Evolutionary conservation across 2,888 invertebrate species (phyloP).

Genomic region (Idaea aversata): DNA sequence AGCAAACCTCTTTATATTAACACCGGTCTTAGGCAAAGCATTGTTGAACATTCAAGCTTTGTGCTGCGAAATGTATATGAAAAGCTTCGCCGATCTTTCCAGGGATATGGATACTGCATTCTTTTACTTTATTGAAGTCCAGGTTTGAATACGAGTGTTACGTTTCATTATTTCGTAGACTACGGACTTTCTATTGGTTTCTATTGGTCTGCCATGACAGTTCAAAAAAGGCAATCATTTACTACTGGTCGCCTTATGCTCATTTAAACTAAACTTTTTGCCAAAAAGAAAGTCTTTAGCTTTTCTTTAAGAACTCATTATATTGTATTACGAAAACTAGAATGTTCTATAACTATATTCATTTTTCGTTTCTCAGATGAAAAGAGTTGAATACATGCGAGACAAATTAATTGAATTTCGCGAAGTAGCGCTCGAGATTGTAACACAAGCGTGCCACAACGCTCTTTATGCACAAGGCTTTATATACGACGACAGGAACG

Average conservation of each 20-base stretch:
- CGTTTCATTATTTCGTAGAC: too few species aligned
- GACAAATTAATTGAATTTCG: conserved; percentile 60
- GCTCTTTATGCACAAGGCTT: conserved; percentile 89
- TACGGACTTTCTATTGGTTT: too few species aligned
- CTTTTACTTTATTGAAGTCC: conserved; percentile 86
- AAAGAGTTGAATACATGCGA: conserved; percentile 58
- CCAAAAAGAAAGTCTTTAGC: too few species aligned
- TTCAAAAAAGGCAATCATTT: too few species aligned
- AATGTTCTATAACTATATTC: conserved; percentile 5
- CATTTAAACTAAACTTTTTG: too few species aligned
- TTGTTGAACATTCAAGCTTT: conserved; percentile 85
- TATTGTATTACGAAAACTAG: neutral
- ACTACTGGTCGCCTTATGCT: too few species aligned
- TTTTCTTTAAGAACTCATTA: too few species aligned
- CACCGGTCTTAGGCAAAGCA: conserved; percentile 85
- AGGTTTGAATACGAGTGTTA: conserved; percentile 61
- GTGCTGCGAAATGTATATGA: conserved; percentile 82
- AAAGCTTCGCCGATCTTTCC: conserved; percentile 82
- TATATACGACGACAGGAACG: conserved; percentile 85
- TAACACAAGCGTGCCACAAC: conserved; percentile 85
- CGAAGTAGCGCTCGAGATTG: conserved; percentile 62
- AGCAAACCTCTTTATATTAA: conserved; percentile 86
- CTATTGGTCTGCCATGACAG: too few species aligned
- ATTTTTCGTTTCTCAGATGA: conserved; percentile 62
- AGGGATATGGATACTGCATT: conserved; percentile 75